Percentiles rank a stretch among this genome's conserved stretches.
phyloP scores from a whole-genome alignment of 64 coral and sea anemone species.

The Exaiptasia diaphana region DNA sequence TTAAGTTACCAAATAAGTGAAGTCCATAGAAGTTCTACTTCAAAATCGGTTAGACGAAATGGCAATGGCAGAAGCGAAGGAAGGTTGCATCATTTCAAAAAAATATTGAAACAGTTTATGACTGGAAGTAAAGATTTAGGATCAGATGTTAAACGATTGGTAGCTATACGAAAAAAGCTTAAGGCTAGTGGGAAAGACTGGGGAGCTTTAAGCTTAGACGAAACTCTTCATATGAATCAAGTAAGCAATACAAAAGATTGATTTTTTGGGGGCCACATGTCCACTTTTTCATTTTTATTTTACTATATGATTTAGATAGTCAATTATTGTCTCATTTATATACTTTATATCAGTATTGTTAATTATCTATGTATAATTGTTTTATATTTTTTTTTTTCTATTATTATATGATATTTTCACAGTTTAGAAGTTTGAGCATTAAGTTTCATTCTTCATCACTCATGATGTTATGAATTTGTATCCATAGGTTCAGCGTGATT shows the following conservation, averaged over 20 bases:
- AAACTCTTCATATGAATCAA: slow-evolving; percentile 85
- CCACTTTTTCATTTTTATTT: not conserved
- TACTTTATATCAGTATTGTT: too few species aligned
- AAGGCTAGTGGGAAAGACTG: slow-evolving; percentile 70
- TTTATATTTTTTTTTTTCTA: too few species aligned
- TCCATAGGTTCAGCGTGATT: slow-evolving; percentile 63
- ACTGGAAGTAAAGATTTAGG: slow-evolving; percentile 69
- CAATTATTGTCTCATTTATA: not conserved
- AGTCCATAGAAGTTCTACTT: not conserved
- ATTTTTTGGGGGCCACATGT: not conserved
- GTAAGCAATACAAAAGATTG: slow-evolving; percentile 15
- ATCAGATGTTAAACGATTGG: slow-evolving; percentile 75
- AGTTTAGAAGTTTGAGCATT: too few species aligned
- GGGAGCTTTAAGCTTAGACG: slow-evolving; percentile 63
- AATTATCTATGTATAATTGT: too few species aligned
- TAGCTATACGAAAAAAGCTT: slow-evolving; percentile 66
- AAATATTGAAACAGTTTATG: slow-evolving; percentile 64
- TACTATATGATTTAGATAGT: not conserved
- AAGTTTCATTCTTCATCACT: too few species aligned
- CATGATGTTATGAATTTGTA: too few species aligned
- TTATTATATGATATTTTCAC: too few species aligned
- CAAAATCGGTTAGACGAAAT: slow-evolving; percentile 16
- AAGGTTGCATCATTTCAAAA: slow-evolving; percentile 58
- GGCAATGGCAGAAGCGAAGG: not conserved
- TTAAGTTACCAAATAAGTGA: not conserved